These are phyloP conservation scores for Channa argus DNA, from an alignment of 2,113 vertebrate species.

Conservation along the genomic window DNA sequence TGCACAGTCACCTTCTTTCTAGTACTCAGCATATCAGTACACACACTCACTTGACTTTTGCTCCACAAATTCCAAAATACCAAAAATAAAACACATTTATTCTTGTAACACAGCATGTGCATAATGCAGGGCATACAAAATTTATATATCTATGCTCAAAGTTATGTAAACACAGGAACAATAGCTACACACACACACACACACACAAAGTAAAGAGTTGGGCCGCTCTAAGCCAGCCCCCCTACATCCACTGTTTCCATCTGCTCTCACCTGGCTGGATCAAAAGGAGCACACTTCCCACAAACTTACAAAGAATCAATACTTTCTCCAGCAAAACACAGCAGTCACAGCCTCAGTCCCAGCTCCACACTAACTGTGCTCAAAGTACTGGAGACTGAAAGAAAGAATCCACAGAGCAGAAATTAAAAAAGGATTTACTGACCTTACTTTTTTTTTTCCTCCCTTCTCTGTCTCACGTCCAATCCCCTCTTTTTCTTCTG, in stretches of 20 bases:
- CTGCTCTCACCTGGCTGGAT: slow-evolving; percentile 82
- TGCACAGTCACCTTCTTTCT: slow-evolving; percentile 18
- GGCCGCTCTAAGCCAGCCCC: slow-evolving; percentile 66
- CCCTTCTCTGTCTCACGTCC: slow-evolving; percentile 77
- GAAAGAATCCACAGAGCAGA: slow-evolving; percentile 66
- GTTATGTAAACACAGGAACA: slow-evolving; percentile 54
- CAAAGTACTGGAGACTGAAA: slow-evolving; percentile 64
- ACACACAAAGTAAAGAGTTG: slow-evolving; percentile 59
- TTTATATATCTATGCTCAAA: slow-evolving; percentile 33
- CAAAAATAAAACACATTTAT: slow-evolving; percentile 11
- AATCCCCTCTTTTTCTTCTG: slow-evolving; percentile 77
- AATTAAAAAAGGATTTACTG: slow-evolving; percentile 77
- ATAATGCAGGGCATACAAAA: slow-evolving; percentile 28
- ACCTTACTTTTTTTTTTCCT: slow-evolving; percentile 82
- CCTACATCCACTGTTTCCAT: slow-evolving; percentile 70
- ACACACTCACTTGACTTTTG: slow-evolving; percentile 27
- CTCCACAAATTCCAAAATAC: slow-evolving; percentile 1
- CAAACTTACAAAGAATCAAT: slow-evolving; percentile 86
- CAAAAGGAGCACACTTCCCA: slow-evolving; percentile 82
- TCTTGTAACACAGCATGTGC: slow-evolving; percentile 3
- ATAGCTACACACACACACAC: slow-evolving; percentile 25
- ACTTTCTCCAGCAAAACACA: slow-evolving; percentile 80
- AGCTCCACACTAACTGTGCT: slow-evolving; percentile 67
- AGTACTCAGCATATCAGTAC: slow-evolving; percentile 14
- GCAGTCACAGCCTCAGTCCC: slow-evolving; percentile 69